Percentiles rank a stretch among this genome's conserved stretches.
phyloP scores from a whole-genome alignment of 2,888 invertebrate species.

The Glaucopsyche alexis region DNA sequence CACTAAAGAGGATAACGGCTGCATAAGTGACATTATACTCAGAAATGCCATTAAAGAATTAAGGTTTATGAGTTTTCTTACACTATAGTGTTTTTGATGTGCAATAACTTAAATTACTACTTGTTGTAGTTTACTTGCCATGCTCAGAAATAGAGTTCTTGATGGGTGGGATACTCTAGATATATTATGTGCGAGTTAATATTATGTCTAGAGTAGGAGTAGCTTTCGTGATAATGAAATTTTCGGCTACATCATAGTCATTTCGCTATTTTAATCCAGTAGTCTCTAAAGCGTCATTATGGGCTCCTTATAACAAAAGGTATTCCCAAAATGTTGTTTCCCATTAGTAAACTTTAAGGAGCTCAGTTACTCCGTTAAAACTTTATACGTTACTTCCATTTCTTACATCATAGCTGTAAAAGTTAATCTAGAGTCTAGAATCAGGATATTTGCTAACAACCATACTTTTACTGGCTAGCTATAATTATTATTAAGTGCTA shows the following conservation, averaged over 20 bases:
- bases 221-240: too few relatives aligned
- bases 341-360: not conserved
- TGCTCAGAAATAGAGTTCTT: not conserved
- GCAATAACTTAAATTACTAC: not conserved
- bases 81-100: conserved; percentile 3
- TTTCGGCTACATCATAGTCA: not conserved
- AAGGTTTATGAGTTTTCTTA: conserved; percentile 11
- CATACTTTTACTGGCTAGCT: not conserved
- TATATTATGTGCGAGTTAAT: too few relatives aligned
- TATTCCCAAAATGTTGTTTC: not conserved
- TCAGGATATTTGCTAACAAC: not conserved
- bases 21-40: not conserved
- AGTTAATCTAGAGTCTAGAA: not conserved
- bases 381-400: not conserved
- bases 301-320: not conserved
- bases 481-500: not conserved
- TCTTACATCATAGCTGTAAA: not conserved
- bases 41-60: not conserved
- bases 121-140: not conserved
- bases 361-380: not conserved
- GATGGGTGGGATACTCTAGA: too few relatives aligned
- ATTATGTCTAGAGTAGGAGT: not conserved
- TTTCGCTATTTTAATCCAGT: not conserved
- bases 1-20: conserved; percentile 9
- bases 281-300: not conserved